Base-by-base conservation (phyloP, 2,888 invertebrate species). In the Uropetala carovei region DNA sequence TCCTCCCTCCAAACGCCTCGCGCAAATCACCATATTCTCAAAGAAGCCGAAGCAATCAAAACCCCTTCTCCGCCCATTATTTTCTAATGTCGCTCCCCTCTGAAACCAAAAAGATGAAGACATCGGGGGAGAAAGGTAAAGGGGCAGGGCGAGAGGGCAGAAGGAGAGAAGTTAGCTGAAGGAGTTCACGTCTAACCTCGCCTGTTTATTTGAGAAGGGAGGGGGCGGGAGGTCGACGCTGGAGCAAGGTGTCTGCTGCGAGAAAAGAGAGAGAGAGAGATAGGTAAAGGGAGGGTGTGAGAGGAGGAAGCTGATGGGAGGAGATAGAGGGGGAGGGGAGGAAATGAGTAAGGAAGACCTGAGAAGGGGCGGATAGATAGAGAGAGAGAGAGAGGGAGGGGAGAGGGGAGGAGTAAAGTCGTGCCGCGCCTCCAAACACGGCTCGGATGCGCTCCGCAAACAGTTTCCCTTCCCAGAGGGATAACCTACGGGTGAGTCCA, bases 381-480 rank as follows among this genome's bases (percentile, higher is more conserved):
- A 22, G 22, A 75, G 85, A 58, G 85, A 57, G 14, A 22, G 58
- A 7, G 85, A 22, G 56, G 57, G 56, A 30, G 22, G 30, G 1
- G 8, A 58, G 86, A 60, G 59, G 64, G 30, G 22, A 59, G 86
- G 60, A 59, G 30, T 57, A 18, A 89, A 58, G 86, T 86, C 86
- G 60, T 58, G 59, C 86, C 86, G 60, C 86, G 60, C 89, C 64
- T 64, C n/a, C 89, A 89, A 89, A 89, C 89, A 64, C 86, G 86
- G 86, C 86, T 86, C 43, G 60, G 64, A 89, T 89, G 89, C 64
- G 89, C 89, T 89, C 89, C 30, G 89, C 89, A 89, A 89, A 89
- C 89, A 89, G 89, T 89, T 64, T 43, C 64, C 89, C 89, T 60
- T 86, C 86, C 60, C 27, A 14, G 22, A 60, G 60, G 86, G 86